Evolutionary conservation across 2,888 invertebrate species (phyloP).

Genomic region (Blera fallax): DNA sequence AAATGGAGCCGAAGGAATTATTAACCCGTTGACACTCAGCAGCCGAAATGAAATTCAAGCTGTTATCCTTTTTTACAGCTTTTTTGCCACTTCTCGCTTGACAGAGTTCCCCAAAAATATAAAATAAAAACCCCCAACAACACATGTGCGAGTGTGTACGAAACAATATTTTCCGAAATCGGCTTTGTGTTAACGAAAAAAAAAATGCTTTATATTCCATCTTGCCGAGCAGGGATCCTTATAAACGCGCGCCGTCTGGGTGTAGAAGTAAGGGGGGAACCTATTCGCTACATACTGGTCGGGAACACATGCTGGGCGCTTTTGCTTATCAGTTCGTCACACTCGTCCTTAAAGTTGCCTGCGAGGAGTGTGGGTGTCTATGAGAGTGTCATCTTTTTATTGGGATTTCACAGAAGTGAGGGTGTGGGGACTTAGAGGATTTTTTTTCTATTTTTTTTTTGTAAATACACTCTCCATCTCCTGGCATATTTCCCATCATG

Average conservation of each 20-base stretch:
- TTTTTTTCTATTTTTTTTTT: conserved; percentile 20
- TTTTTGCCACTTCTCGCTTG: conserved; percentile 55
- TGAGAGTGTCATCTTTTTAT: conserved; percentile 59
- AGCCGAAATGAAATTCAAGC: conserved; percentile 69
- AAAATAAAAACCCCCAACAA: conserved; percentile 44
- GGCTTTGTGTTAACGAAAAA: conserved; percentile 77
- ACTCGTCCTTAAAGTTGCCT: conserved; percentile 63
- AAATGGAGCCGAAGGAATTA: conserved; percentile 67
- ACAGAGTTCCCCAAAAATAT: conserved; percentile 32
- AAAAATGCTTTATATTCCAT: conserved; percentile 41
- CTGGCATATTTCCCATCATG: conserved; percentile 70
- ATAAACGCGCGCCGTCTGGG: not conserved
- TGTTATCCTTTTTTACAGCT: conserved; percentile 72
- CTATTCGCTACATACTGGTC: conserved; percentile 75
- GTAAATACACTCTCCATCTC: conserved; percentile 65
- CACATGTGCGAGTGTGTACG: conserved; percentile 70
- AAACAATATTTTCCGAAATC: conserved; percentile 81
- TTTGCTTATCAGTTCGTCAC: conserved; percentile 71
- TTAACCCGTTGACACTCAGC: conserved; percentile 72
- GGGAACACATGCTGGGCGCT: conserved; percentile 81
- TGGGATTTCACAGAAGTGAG: conserved; percentile 12
- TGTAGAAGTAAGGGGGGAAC: conserved; percentile 51
- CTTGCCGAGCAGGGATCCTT: conserved; percentile 50
- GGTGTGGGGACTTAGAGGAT: conserved; percentile 32
- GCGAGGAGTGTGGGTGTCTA: conserved; percentile 20